Conservation (phyloP, 1,140 invertebrate species). For the Apolygus lucorum region DNA sequence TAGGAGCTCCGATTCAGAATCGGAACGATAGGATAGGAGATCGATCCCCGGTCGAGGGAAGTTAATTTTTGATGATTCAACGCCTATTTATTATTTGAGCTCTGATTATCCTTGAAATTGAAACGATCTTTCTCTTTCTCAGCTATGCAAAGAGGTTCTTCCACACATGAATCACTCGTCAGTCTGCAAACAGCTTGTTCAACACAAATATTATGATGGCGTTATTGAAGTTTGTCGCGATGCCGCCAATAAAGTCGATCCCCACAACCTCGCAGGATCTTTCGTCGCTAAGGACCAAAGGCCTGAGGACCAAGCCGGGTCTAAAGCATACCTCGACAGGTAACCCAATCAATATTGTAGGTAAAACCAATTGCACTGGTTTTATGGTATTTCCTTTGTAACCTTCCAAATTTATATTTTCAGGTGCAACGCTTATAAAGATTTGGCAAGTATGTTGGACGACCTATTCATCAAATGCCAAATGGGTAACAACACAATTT, state of each 20-base stretch:
- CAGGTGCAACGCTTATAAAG: conserved; percentile 82
- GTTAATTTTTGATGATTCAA: too few relatives aligned
- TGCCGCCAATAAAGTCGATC: conserved; percentile 77
- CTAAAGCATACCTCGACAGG: conserved; percentile 57
- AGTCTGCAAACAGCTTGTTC: conserved; percentile 67
- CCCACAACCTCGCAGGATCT: conserved; percentile 76
- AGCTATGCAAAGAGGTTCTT: conserved; percentile 77
- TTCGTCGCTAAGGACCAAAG: conserved; percentile 82
- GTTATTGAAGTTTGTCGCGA: conserved; percentile 80
- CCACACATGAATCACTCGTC: conserved; percentile 66
- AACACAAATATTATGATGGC: conserved; percentile 72
- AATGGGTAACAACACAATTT: conserved; percentile 39
- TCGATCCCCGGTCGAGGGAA: too few relatives aligned
- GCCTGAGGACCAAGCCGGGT: conserved; percentile 64
- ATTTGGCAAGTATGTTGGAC: conserved; percentile 70
- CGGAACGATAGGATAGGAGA: too few relatives aligned
- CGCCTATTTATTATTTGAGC: too few relatives aligned
- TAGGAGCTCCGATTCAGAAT: too few relatives aligned
- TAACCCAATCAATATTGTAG: too few relatives aligned
- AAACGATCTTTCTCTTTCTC: conserved; percentile 27
- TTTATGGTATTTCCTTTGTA: conserved; percentile 6
- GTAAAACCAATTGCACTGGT: too few relatives aligned
- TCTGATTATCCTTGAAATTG: background rate
- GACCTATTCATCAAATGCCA: conserved; percentile 63
- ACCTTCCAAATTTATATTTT: background rate